Conservation (phyloP, 2,113 vertebrate species). For the Rana temporaria region DNA sequence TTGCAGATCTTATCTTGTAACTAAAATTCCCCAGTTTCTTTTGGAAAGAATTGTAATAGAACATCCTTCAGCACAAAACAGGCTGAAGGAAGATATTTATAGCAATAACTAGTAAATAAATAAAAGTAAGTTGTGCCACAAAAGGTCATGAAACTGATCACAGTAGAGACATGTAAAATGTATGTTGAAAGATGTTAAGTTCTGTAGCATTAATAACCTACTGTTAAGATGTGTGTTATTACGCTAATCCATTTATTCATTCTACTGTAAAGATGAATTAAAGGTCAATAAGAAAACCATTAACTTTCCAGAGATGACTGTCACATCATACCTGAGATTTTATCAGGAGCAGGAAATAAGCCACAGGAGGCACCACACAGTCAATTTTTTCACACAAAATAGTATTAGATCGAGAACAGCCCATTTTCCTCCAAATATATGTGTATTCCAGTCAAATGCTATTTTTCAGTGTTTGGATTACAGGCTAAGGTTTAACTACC, state of each 20-base stretch:
- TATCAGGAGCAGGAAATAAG: too few relatives aligned
- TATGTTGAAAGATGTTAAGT: not conserved
- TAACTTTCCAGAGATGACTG: too few relatives aligned
- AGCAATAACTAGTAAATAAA: not conserved
- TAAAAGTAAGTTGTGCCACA: not conserved
- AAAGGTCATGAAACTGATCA: not conserved
- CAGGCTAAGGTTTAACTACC: too few relatives aligned
- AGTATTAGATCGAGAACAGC: too few relatives aligned
- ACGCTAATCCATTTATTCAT: not conserved
- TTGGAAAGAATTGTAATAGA: slow-evolving; percentile 23
- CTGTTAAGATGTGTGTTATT: not conserved
- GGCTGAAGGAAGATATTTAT: not conserved
- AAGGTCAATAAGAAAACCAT: too few relatives aligned
- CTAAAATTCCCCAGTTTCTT: slow-evolving; percentile 27
- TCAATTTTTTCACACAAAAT: too few relatives aligned
- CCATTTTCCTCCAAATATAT: too few relatives aligned
- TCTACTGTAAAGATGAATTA: too few relatives aligned
- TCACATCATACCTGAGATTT: too few relatives aligned
- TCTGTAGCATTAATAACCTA: not conserved
- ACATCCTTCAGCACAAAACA: not conserved
- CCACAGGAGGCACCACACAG: too few relatives aligned
- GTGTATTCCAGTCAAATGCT: too few relatives aligned
- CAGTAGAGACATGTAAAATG: not conserved
- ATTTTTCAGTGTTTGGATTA: too few relatives aligned
- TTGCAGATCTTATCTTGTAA: slow-evolving; percentile 6